Base-by-base conservation (phyloP, 2,888 invertebrate genomes). In the Marasmarcha lunaedactyla region DNA sequence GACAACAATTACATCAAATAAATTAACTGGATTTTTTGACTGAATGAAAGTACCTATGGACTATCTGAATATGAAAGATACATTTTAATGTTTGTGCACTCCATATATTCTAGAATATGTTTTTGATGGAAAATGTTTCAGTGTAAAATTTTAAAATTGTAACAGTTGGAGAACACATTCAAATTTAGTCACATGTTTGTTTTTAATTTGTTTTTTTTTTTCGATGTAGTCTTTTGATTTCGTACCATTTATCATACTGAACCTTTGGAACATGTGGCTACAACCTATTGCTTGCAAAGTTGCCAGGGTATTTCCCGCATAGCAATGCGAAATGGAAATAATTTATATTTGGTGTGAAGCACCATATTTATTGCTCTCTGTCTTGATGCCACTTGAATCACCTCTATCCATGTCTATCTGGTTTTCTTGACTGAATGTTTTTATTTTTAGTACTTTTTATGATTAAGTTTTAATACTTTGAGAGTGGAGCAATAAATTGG, bases 161-260 rank as follows among this genome's bases (percentile, higher is more conserved):
- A n/a, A n/a, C n/a, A n/a, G n/a, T n/a, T n/a, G 70, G 77, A 74
- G 77, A 74, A 78, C 77, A 77, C 76, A 72, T 71, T 63, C 71
- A 61, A 69, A 55, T 59, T 77, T 79, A 79, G 81, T 81, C 79
- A 81, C 81, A 81, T 79, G 81, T 81, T 81, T 78, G 68, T 68
- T 73, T 65, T 59, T n/a, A n/a, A n/a, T n/a, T n/a, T n/a, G n/a
- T 51, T 55, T 59, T 60, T 63, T 58, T 46, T 50, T 57, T 55
- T 55, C 50, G 48, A 50, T 54, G 59, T 55, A 59, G 54, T 47
- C 49, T 55, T 20, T 49, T 45, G 53, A 49, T 42, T 49, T 50
- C 51, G 46, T 39, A 50, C 40, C 46, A 37, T 5, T 15, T 49
- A 50, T 40, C 46, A 37, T 5, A 20, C 44, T 49, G 46, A 48